Evolutionary conservation across 2,113 vertebrate species (phyloP), one percentile per base, ranked within the genome.

Genomic region (Macheiramphus alcinus): DNA sequence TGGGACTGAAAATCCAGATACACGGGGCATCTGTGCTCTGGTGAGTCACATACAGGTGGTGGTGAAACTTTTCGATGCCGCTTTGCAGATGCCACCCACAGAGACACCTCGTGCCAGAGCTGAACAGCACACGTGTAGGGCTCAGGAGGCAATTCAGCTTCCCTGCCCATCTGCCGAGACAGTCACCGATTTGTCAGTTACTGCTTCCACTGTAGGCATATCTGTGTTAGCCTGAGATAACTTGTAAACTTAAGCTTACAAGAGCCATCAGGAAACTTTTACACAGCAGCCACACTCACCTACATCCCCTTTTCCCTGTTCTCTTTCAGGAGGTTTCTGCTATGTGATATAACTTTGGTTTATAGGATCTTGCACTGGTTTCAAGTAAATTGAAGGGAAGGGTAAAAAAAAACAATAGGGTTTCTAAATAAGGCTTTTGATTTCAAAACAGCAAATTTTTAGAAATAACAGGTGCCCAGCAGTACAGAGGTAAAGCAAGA

Each of bases 41-140:
- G 17, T 43, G 27, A 62, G 21, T 73, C 80, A 68, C 11, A 11
- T 73, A 16, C 59, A 48, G 13, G 10, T 48, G 42, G 27, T 32
- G 55, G 14, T 48, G 34, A 63, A 91, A 78, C 32, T 34, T 80
- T 76, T 70, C 0, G 0, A 3, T 73, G 42, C 36, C 2, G 2
- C 21, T 80, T 68, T 40, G 63, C 48, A 86, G 67, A 23, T 65
- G 23, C 34, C 5, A 8, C 13, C 55, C 16, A 23, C 25, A 26
- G 42, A 88, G 47, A 53, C 38, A 61, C 16, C 55, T 15, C 8
- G 2, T 65, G 31, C 32, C 55, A 53, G 76, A 74, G 47, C 14
- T 32, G 27, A 81, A 34, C 22, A 73, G 22, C 26, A 20, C 11
- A 7, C 1, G 0, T 11, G n/a, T 17, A 42, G 38, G 32, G 26